Conservation (phyloP, 2,113 vertebrate species). For the Capricornis sumatraensis region DNA sequence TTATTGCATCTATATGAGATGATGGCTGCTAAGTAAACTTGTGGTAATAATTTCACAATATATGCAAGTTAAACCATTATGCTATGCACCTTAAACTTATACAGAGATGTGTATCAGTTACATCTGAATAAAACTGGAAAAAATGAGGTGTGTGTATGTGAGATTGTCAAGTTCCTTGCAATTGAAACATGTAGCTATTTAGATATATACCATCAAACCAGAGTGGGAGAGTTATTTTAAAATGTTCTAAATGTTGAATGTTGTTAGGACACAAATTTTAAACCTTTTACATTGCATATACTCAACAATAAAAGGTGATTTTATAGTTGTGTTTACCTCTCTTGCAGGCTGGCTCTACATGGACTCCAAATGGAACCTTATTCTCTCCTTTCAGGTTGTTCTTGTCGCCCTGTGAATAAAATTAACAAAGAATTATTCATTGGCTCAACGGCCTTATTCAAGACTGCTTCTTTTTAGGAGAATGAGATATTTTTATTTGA, state of each 20-base stretch:
- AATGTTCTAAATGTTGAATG: background rate
- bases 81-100: background rate
- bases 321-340: background rate
- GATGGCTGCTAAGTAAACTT: background rate
- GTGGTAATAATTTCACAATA: background rate
- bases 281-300: background rate
- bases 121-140: background rate
- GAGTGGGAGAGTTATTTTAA: background rate
- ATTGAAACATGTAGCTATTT: background rate
- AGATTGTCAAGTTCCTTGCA: background rate
- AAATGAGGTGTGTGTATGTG: background rate
- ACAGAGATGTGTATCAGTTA: background rate
- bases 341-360: background rate
- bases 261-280: background rate
- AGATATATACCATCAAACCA: background rate
- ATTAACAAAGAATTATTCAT: conserved; percentile 36
- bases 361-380: background rate
- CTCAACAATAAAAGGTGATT: background rate
- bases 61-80: background rate
- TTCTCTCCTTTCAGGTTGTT: background rate
- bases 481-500: conserved; percentile 58
- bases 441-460: conserved; percentile 5
- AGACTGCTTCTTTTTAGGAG: conserved; percentile 40
- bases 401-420: background rate
- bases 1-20: background rate